These are phyloP conservation scores for Conus canariensis DNA, from an alignment of 2,888 invertebrate genomes.

Conservation along the genomic window DNA sequence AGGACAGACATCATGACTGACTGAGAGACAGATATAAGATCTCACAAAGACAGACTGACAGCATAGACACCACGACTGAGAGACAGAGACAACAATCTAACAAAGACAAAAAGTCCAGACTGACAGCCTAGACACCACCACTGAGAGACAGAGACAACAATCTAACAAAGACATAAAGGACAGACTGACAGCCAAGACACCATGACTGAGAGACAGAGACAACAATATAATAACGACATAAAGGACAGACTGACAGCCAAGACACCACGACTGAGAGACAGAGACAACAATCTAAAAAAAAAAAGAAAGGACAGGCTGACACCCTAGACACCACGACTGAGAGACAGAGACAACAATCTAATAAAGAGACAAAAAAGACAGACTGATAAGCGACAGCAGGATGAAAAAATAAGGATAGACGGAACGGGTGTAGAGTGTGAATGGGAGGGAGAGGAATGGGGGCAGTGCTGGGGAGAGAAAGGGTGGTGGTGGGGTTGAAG, in stretches of 20 bases:
- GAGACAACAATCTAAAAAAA: neutral
- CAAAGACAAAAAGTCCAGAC: neutral
- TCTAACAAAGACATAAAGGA: neutral
- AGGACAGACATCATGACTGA: too few relatives aligned
- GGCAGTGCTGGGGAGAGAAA: neutral
- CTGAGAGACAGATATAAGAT: too few relatives aligned
- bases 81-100: neutral
- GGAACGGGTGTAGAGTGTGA: neutral
- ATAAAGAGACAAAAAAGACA: neutral
- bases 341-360: neutral
- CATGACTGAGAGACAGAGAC: neutral
- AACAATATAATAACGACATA: neutral
- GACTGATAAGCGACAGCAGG: neutral
- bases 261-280: neutral
- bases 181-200: neutral
- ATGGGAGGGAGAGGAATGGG: neutral
- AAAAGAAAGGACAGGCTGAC: neutral
- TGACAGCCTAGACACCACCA: neutral
- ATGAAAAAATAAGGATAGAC: too few relatives aligned
- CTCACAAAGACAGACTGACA: too few relatives aligned
- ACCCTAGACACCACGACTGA: too few relatives aligned
- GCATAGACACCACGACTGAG: too few relatives aligned
- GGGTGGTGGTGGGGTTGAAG: neutral
- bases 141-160: neutral
- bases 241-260: neutral